phyloP scores from a whole-genome alignment of 2,113 vertebrate species.

The Pachycephala philippinensis region DNA sequence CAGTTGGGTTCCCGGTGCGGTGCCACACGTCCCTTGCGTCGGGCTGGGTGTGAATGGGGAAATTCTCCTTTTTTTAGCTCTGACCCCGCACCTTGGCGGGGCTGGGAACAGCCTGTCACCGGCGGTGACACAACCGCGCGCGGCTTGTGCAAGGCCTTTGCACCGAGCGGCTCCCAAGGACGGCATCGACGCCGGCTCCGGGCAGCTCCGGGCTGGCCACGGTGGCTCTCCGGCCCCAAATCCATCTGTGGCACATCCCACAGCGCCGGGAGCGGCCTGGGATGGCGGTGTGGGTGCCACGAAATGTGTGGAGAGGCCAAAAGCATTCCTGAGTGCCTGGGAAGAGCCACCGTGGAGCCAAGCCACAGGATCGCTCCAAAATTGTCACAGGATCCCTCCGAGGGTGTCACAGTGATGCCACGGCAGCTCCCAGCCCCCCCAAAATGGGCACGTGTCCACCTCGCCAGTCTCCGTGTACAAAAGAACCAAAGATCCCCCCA shows the following conservation, averaged over 20 bases:
- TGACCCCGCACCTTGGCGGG: neutral
- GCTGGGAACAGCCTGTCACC: neutral
- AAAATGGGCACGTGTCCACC: rapidly evolving
- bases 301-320: rapidly evolving
- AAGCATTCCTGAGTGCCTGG: rapidly evolving
- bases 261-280: rapidly evolving
- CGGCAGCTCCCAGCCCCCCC: rapidly evolving
- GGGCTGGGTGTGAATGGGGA: neutral
- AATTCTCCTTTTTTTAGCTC: conserved; percentile 4
- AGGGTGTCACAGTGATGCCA: rapidly evolving
- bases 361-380: no score
- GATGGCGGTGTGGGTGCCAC: rapidly evolving
- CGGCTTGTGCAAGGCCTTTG: neutral
- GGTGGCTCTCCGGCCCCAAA: neutral
- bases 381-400: no score
- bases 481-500: neutral
- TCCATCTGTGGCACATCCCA: rapidly evolving
- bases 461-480: rapidly evolving
- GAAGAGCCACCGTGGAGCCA: rapidly evolving
- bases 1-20: neutral
- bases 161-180: neutral
- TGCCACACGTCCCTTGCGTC: neutral
- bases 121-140: neutral
- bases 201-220: neutral
- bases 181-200: rapidly evolving